Evolutionary conservation across 2,888 invertebrate species (phyloP).

Genomic region (Boloria euphrosyne): DNA sequence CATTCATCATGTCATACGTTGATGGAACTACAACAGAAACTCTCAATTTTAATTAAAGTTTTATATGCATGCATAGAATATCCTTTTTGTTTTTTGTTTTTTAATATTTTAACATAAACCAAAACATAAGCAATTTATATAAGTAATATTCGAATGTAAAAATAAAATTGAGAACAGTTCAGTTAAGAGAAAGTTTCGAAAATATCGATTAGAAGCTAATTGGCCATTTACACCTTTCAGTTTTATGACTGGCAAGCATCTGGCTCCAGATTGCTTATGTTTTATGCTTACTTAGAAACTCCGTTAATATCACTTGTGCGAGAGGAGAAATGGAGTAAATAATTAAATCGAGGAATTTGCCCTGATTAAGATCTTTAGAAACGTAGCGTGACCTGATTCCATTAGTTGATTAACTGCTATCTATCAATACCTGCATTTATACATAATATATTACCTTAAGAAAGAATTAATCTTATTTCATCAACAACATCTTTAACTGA

Average conservation of each 20-base stretch:
- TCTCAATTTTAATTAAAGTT: neutral
- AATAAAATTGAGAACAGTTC: too few relatives aligned
- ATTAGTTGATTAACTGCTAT: conserved; percentile 66
- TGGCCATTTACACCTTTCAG: conserved; percentile 72
- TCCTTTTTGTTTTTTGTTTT: too few relatives aligned
- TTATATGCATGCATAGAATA: neutral
- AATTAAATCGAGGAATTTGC: conserved; percentile 27
- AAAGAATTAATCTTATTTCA: neutral
- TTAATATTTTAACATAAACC: too few relatives aligned
- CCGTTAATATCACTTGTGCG: conserved; percentile 33
- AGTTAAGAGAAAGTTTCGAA: conserved; percentile 49
- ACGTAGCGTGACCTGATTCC: conserved; percentile 57
- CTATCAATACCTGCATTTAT: conserved; percentile 40
- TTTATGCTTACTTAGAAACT: conserved; percentile 75
- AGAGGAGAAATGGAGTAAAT: conserved; percentile 5
- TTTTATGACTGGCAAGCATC: conserved; percentile 76
- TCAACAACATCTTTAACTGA: too few relatives aligned
- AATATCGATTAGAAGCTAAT: conserved; percentile 75
- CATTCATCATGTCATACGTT: too few relatives aligned
- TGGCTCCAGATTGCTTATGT: conserved; percentile 73
- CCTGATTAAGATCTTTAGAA: conserved; percentile 60
- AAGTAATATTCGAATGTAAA: too few relatives aligned
- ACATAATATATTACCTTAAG: neutral
- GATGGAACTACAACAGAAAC: too few relatives aligned
- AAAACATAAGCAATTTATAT: neutral